Conservation (phyloP, 1,140 invertebrate species). For the Latrodectus geometricus region DNA sequence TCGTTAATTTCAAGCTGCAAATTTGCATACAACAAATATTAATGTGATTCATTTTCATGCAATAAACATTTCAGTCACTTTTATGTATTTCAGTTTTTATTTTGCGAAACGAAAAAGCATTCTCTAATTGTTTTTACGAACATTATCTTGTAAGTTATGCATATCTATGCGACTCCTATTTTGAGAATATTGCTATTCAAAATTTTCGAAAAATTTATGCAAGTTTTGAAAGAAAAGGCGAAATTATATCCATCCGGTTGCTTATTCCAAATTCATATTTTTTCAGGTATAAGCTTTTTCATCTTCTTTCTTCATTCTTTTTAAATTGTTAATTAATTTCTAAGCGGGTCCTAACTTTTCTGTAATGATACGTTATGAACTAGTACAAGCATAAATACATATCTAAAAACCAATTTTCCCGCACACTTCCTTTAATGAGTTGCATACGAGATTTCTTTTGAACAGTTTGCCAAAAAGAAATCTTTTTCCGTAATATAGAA, state of each 20-base stretch:
- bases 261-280: not conserved
- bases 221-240: not conserved
- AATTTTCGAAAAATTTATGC: not conserved
- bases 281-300: not conserved
- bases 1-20: too few species aligned
- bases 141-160: too few species aligned
- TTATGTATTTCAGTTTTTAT: too few species aligned
- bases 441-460: constrained; percentile 59
- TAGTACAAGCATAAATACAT: constrained; percentile 51
- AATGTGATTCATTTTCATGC: too few species aligned
- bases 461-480: constrained; percentile 28
- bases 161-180: too few species aligned
- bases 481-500: constrained; percentile 50
- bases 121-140: too few species aligned
- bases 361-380: constrained; percentile 48
- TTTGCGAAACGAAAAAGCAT: too few species aligned
- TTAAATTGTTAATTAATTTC: constrained; percentile 56
- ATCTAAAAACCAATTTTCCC: constrained; percentile 57
- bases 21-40: too few species aligned
- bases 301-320: not conserved
- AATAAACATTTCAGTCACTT: too few species aligned
- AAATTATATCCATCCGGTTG: not conserved
- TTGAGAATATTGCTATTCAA: not conserved
- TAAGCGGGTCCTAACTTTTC: constrained; percentile 15
- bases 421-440: constrained; percentile 50